Base-by-base conservation (phyloP, 2,113 vertebrate species). In the Brachyhypopomus gauderio region DNA sequence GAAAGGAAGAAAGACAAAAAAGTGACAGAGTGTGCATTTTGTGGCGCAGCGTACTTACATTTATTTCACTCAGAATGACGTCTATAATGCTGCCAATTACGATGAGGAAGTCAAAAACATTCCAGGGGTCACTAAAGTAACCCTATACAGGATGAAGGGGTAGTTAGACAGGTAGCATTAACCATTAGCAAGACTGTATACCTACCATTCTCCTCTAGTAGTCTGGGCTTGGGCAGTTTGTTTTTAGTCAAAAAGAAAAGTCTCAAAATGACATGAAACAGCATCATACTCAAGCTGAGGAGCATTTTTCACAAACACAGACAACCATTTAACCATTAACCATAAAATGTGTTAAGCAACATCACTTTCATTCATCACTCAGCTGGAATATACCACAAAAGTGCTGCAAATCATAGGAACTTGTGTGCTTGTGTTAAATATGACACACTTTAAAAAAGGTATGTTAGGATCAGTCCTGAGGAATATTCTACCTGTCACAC, bases 31-130 rank as follows among this genome's bases (percentile, higher is more conserved):
- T 89, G 90, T 86, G 89, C 73, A 90, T 88, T 94, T 90, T 91
- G 92, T 94, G 90, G 45, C 14, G 90, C 92, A 89, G 93, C 90
- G 93, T 98, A 99, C 98, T 98, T 97, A 99, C 98, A 96, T 98
- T 98, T 94, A 97, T 99, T 89, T 99, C 98, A 98, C 98, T 99
- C 94, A 99, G 98, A 96, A 99, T 98, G 97, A 98, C 97, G 96
- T 98, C 97, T 95, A 98, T 98, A 94, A 99, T 96, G 97, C 98
- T 99, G 95, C 98, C 98, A 98, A 99, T 99, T 94, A 99, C 98
- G 97, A 99, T 99, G 95, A 99, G 97, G 97, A 98, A 99, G 96
- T 99, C 98, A 98, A 99, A 99, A 94, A 99, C 97, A 98, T 99
- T 99, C 97, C 97, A 99, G 93, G 98, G 97, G 96, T 99, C 98